Percentiles rank a stretch among this genome's conserved stretches.
These are phyloP conservation scores for Lerista edwardsae DNA, from an alignment of 2,797 vertebrate genomes.

Conservation along the genomic window DNA sequence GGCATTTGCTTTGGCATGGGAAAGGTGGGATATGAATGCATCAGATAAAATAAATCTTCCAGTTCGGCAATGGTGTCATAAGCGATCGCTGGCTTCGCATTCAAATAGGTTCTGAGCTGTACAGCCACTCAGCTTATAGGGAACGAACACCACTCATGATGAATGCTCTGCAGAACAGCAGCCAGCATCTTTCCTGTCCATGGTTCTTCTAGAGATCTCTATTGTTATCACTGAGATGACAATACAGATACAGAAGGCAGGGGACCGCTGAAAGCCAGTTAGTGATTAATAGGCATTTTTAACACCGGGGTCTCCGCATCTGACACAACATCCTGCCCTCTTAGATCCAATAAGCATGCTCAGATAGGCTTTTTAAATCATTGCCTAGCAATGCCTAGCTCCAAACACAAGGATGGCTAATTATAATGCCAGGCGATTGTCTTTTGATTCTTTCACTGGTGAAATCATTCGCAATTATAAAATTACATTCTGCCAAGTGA, in stretches of 20 bases:
- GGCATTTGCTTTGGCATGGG: too few relatives aligned
- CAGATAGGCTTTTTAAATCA: conserved; percentile 18
- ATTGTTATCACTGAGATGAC: neutral
- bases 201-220: neutral
- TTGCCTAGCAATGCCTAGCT: neutral
- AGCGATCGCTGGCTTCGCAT: too few relatives aligned
- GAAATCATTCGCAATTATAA: conserved; percentile 34
- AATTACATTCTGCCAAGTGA: conserved; percentile 17
- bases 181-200: neutral
- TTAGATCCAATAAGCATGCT: neutral
- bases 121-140: too few relatives aligned
- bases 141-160: too few relatives aligned
- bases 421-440: conserved; percentile 15
- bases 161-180: neutral
- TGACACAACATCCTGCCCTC: conserved; percentile 6
- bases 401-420: conserved; percentile 17
- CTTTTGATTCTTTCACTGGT: conserved; percentile 23
- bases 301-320: neutral
- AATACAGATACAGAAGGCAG: neutral
- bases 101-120: too few relatives aligned
- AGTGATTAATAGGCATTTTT: neutral
- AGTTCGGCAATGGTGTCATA: too few relatives aligned
- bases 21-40: too few relatives aligned
- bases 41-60: too few relatives aligned
- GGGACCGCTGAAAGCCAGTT: neutral